These are phyloP conservation scores for Folsomia candida DNA, from an alignment of 2,888 invertebrate species.

Conservation along the genomic window DNA sequence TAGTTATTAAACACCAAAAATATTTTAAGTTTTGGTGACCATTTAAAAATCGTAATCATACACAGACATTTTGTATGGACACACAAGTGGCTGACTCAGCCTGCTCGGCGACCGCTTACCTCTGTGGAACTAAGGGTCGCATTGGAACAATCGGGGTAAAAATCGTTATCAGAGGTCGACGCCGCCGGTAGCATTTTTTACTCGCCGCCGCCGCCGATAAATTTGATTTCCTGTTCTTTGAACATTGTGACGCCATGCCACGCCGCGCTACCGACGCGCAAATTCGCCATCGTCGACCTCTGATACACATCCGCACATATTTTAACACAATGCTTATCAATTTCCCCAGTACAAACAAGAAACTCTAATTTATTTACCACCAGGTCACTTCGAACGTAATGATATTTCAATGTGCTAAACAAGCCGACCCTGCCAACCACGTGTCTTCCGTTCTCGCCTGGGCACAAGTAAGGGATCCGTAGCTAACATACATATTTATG, in stretches of 20 bases:
- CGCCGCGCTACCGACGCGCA: too few species aligned
- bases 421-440: neutral
- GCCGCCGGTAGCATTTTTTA: too few species aligned
- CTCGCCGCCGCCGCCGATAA: too few species aligned
- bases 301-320: too few species aligned
- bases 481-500: neutral
- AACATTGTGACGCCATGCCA: too few species aligned
- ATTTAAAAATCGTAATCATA: too few species aligned
- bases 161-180: too few species aligned
- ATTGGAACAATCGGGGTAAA: slow-evolving; percentile 72
- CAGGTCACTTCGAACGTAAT: neutral
- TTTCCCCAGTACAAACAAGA: neutral
- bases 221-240: too few species aligned
- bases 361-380: neutral
- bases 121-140: slow-evolving; percentile 75
- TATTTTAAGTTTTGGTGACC: too few species aligned
- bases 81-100: neutral
- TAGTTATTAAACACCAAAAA: neutral
- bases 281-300: too few species aligned
- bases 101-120: slow-evolving; percentile 67
- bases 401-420: neutral
- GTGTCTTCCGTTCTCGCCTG: neutral
- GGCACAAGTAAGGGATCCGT: neutral
- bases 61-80: neutral
- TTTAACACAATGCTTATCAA: too few species aligned